These are phyloP conservation scores for Scolopax mira DNA, from an alignment of 2,113 vertebrate genomes.

Conservation along the genomic window DNA sequence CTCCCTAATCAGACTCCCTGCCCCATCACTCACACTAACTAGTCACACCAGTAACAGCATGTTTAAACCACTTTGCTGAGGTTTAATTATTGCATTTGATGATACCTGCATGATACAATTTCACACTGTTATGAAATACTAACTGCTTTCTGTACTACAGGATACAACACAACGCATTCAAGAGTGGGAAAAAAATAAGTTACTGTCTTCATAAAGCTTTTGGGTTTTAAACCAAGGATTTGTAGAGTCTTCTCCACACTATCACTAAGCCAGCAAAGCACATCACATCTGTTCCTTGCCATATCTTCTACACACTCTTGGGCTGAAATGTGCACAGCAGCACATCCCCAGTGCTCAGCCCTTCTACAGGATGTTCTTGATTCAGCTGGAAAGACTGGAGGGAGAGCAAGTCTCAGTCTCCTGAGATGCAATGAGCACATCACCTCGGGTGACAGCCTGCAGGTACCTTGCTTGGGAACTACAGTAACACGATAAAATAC, in stretches of 20 bases:
- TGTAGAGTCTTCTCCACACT: neutral
- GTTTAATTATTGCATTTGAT: slow-evolving; percentile 27
- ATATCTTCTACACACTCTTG: neutral
- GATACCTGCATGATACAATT: neutral
- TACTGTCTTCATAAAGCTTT: neutral
- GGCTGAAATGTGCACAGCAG: neutral
- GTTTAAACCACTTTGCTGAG: neutral
- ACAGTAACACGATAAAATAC: neutral
- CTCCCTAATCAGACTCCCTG: neutral
- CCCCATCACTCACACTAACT: neutral
- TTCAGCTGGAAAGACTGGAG: neutral
- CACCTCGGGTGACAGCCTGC: neutral
- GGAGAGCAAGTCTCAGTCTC: neutral
- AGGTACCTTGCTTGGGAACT: neutral
- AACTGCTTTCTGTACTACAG: neutral
- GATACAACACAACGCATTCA: neutral
- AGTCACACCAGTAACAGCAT: slow-evolving; percentile 27
- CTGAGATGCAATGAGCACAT: neutral
- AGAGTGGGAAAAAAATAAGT: neutral
- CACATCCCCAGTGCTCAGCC: neutral
- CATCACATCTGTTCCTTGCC: neutral
- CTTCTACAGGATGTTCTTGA: neutral
- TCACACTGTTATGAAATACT: neutral
- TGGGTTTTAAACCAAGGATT: neutral
- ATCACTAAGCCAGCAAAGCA: neutral